Base-by-base conservation (phyloP, 1,140 invertebrate species). In the Papilio dardanus region DNA sequence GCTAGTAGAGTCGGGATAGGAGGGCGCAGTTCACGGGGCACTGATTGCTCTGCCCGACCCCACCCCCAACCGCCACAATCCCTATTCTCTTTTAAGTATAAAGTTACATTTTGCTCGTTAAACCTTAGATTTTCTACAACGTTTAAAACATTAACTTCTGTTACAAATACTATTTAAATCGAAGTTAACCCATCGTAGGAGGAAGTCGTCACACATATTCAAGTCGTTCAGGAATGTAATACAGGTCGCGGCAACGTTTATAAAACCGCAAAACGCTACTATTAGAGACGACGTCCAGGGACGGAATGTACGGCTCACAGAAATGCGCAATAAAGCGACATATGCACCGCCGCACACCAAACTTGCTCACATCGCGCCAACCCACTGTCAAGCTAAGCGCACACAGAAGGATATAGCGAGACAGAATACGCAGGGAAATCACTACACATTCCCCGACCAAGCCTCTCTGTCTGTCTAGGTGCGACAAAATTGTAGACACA, bases 191-290 rank as follows among this genome's bases (percentile, higher is more conserved):
- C 50, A 28, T 24, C 46, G n/a, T 67, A 19, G 7, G 10, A 24
- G 67, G 35, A 35, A 69, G 33, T 40, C 24, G 67, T 12, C n/a
- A 71, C 12, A 79, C 74, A 33, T 54, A 46, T 78, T 75, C 76
- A 84, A 83, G 81, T 85, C 79, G 80, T 81, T 82, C 71, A 71
- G 84, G 87, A 90, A 89, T 90, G 84, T 87, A 87, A 88, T 88
- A 87, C 82, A 86, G 83, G 86, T 86, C 82, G 82, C 79, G 80
- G 85, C 83, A 86, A 83, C 86, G 83, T 87, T 88, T 89, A 88
- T 87, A 91, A 89, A 88, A 91, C 88, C 87, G 82, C 89, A 88
- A 87, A 83, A 86, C 83, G 79, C 77, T 79, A 82, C 81, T 83
- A 89, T 90, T 86, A 89, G 81, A 86, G 77, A 77, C 81, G 79